Base-by-base conservation (phyloP, 2,797 vertebrate genomes). In the Moxostoma hubbsi region DNA sequence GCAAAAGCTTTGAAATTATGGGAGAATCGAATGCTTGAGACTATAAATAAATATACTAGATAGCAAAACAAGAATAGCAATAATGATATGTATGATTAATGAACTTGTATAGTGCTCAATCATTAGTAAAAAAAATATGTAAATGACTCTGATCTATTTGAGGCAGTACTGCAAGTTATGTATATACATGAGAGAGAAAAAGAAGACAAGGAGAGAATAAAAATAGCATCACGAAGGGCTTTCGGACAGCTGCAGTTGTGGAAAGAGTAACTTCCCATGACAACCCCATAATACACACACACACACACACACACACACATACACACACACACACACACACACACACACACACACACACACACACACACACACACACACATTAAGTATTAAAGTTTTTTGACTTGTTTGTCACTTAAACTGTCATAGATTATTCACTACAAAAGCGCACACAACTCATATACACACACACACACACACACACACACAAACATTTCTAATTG, bases 221-320 rank as follows among this genome's bases (percentile, higher is more conserved):
- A 85, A 77, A 85, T 83, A 85, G 82, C 81, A 82, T 16, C 77
- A 72, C 58, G 70, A 80, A 53, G 62, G 51, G 68, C 63, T 73
- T 78, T 81, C 53, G 43, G 73, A 85, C 84, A 82, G 84, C 84
- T 85, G 80, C 71, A 76, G 54, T 61, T 79, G 50, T 24, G 54
- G 61, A 36, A 36, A 36, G 36, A 36, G 36, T 36, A 5, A 74
- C 82, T 76, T 82, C 46, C 13, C 74, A 81, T 67, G 66, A 59
- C 77, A 77, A 51, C 57, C 58, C 3, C 2, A 4, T 36, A 36
- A 36, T 36, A 36, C 36, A 36, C 36, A 36, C 24, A 36, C 36
- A 36, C 16, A 71, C 8, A 9, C 51, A 7, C 58, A 55, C 16
- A 71, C 8, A 9, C 51, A 7, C 58, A 55, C 16, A 71, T 6